Evolutionary conservation across 2,888 invertebrate species (phyloP).

Genomic region (Epinotia brunnichana): DNA sequence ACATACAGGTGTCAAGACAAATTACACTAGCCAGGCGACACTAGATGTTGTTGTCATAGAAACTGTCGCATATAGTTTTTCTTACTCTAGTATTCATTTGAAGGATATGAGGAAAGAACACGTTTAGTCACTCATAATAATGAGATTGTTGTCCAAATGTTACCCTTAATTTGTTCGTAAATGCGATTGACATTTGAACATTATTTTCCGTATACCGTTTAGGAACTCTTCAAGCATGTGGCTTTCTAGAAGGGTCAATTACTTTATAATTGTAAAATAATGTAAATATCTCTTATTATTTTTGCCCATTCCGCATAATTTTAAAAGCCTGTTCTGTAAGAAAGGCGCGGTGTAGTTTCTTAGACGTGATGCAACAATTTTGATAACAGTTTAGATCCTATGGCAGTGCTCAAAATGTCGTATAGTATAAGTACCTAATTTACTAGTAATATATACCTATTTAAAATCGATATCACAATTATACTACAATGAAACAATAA

Average conservation of each 20-base stretch:
- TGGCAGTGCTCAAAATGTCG: slow-evolving; percentile 46
- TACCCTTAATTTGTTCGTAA: neutral
- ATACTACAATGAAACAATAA: slow-evolving; percentile 15
- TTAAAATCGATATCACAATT: slow-evolving; percentile 24
- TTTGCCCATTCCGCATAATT: neutral
- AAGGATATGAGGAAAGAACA: no score
- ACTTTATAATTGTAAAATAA: neutral
- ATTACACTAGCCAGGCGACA: neutral
- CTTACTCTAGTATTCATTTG: neutral
- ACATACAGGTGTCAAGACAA: neutral
- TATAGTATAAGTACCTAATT: slow-evolving; percentile 11
- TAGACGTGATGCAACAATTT: slow-evolving; percentile 9
- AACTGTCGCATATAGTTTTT: neutral
- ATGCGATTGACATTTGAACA: neutral
- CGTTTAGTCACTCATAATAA: no score
- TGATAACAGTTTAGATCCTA: neutral
- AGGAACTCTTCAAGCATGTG: neutral
- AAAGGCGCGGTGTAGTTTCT: neutral
- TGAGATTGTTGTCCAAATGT: no score
- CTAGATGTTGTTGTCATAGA: neutral
- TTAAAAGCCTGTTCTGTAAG: neutral
- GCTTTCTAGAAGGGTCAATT: neutral
- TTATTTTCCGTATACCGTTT: neutral
- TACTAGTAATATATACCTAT: slow-evolving; percentile 24
- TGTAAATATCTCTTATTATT: neutral